phyloP scores from a whole-genome alignment of 2,888 invertebrate genomes.

The Minunthozetes semirufus region DNA sequence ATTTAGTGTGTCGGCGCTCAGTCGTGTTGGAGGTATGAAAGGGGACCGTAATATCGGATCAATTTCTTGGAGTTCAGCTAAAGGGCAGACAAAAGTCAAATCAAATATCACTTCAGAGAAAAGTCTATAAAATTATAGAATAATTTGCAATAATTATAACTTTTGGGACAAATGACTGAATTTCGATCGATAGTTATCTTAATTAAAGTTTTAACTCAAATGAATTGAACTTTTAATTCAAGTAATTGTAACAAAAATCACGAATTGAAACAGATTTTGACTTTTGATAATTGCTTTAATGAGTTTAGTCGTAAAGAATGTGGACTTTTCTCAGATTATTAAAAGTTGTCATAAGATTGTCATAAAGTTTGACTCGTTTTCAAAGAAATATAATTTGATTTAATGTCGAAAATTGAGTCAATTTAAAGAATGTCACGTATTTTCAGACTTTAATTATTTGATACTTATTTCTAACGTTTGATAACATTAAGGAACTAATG shows the following conservation, averaged over 20 bases:
- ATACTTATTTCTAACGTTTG: background rate
- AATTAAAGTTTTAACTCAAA: background rate
- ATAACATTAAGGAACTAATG: no score
- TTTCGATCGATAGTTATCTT: no score
- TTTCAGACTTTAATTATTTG: background rate
- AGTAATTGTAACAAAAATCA: no score
- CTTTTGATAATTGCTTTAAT: no score
- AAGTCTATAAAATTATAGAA: background rate
- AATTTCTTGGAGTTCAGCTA: conserved; percentile 26
- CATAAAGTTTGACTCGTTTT: background rate
- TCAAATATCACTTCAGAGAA: background rate
- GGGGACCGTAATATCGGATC: conserved; percentile 17
- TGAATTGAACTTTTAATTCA: background rate
- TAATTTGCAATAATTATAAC: background rate
- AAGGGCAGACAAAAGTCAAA: background rate
- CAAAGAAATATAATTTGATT: background rate
- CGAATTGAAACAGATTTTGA: no score
- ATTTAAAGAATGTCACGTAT: conserved; percentile 4
- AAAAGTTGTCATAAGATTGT: no score
- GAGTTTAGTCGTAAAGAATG: no score
- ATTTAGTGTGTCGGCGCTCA: conserved; percentile 2
- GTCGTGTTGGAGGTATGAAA: background rate
- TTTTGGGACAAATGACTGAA: no score
- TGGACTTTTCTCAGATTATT: no score
- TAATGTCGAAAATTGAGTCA: background rate